Evolutionary conservation across 2,113 vertebrate species (phyloP).

Genomic region (Anhinga rufa): DNA sequence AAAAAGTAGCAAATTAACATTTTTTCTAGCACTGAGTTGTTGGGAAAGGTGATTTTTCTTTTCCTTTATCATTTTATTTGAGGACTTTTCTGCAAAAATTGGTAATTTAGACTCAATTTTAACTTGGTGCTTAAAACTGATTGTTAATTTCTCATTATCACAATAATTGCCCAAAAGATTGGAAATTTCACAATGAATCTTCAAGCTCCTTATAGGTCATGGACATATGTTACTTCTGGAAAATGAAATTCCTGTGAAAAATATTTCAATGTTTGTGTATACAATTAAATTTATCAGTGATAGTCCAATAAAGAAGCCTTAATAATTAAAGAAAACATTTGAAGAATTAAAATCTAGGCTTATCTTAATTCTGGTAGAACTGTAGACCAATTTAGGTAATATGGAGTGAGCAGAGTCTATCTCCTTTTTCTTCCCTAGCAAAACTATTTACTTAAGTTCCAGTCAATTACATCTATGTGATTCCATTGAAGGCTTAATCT

Average conservation of each 20-base stretch:
- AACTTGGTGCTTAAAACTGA: neutral
- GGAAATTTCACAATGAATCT: neutral
- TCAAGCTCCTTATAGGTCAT: neutral
- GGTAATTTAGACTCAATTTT: neutral
- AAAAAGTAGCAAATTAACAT: neutral
- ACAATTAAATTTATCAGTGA: neutral
- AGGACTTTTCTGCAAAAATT: neutral
- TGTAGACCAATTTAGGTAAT: neutral
- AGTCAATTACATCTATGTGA: neutral
- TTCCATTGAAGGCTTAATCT: neutral
- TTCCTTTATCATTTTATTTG: neutral
- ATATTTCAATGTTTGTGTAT: neutral
- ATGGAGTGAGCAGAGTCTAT: neutral
- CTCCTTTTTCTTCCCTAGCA: neutral
- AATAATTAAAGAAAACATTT: neutral
- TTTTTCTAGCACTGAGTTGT: neutral
- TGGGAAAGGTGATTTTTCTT: neutral
- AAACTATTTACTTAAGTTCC: slow-evolving; percentile 14
- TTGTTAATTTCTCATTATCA: neutral
- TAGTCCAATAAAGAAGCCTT: neutral
- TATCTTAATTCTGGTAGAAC: neutral
- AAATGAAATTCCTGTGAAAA: neutral
- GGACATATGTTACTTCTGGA: neutral
- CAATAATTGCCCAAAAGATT: neutral
- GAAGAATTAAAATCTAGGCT: neutral